These are phyloP conservation scores for Galerucella calmariensis DNA, from an alignment of 2,888 invertebrate species.

Conservation along the genomic window DNA sequence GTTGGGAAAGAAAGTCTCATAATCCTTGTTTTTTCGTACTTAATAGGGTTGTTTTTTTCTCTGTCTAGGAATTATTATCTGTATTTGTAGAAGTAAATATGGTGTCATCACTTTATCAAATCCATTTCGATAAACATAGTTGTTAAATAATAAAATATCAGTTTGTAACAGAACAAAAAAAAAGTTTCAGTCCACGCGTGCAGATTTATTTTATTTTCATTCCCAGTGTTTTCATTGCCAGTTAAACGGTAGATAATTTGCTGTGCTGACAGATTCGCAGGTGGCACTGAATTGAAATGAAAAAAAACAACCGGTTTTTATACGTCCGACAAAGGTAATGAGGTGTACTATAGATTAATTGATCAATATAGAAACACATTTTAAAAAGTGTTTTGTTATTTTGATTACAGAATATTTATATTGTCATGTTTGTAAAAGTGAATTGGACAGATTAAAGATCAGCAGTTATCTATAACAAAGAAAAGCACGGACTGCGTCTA, in stretches of 20 bases:
- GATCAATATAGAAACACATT: not conserved
- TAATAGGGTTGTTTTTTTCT: not conserved
- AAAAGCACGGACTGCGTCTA: too few relatives aligned
- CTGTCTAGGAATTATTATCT: not conserved
- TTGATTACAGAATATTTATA: not conserved
- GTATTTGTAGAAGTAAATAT: not conserved
- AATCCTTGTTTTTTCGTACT: not conserved
- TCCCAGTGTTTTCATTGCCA: constrained; percentile 15
- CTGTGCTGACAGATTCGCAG: constrained; percentile 15
- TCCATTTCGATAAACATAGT: not conserved
- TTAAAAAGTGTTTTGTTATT: not conserved
- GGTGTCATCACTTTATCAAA: not conserved
- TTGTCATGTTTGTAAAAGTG: too few relatives aligned
- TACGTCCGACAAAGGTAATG: constrained; percentile 11
- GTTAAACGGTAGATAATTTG: constrained; percentile 16
- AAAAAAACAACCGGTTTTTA: constrained; percentile 8
- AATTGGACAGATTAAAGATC: too few relatives aligned
- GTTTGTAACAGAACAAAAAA: constrained; percentile 24
- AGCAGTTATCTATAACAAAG: too few relatives aligned
- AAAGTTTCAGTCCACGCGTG: constrained; percentile 16
- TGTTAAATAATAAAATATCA: constrained; percentile 3
- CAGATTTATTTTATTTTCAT: constrained; percentile 20
- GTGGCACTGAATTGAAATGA: constrained; percentile 9
- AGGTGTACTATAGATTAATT: constrained; percentile 14
- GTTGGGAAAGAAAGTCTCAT: not conserved